A percentile compares a stretch with the other conserved stretches of the same genome.
These are phyloP conservation scores for Chamaetylas fuelleborni DNA, from an alignment of 2,113 vertebrate genomes.

Conservation along the genomic window DNA sequence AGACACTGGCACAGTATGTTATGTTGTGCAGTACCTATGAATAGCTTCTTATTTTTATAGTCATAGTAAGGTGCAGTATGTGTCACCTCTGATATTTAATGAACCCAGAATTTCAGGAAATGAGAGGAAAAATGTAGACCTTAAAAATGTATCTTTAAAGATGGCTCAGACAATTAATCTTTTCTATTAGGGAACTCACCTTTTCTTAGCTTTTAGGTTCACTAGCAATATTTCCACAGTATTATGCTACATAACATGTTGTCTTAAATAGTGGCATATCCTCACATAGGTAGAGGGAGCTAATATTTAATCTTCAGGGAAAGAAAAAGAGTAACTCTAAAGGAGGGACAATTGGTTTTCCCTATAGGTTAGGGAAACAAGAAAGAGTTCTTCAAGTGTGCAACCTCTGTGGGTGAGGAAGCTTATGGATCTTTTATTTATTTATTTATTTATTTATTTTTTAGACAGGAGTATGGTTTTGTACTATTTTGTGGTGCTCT, in stretches of 20 bases:
- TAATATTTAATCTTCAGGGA: background rate
- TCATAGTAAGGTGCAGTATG: background rate
- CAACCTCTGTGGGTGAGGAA: background rate
- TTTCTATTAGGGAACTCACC: background rate
- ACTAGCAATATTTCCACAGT: background rate
- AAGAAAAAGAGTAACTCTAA: background rate
- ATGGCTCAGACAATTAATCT: background rate
- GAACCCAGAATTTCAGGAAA: conserved; percentile 38
- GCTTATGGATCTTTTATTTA: background rate
- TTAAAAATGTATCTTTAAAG: background rate
- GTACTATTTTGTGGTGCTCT: background rate
- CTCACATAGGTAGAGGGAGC: background rate
- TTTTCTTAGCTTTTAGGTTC: background rate
- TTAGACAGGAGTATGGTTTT: background rate
- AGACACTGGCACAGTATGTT: background rate
- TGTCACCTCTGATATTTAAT: conserved; percentile 46
- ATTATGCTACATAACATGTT: background rate
- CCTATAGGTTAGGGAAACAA: background rate
- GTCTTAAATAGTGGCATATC: background rate
- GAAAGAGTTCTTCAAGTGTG: background rate
- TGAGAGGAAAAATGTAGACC: background rate
- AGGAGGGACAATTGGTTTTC: background rate
- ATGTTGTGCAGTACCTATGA: background rate
- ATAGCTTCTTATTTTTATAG: conserved; percentile 33
- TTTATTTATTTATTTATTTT: no score